Evolutionary conservation across 2,797 vertebrate genomes (phyloP).

Genomic region (Myiotriccus ornatus): DNA sequence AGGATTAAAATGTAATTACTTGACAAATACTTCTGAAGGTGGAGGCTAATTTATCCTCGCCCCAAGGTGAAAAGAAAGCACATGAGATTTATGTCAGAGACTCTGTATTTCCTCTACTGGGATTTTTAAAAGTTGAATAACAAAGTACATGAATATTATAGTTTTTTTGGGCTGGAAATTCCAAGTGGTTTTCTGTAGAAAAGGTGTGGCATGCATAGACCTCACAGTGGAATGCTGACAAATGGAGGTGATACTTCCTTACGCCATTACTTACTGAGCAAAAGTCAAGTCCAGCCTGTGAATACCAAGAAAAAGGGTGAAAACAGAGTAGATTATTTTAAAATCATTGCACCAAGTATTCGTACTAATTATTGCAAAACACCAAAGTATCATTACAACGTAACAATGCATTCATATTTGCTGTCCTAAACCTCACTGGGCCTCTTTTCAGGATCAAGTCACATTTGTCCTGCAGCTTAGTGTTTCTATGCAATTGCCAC

Average conservation of each 20-base stretch:
- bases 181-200: not conserved
- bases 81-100: not conserved
- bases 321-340: not conserved
- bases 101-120: not conserved
- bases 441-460: not conserved
- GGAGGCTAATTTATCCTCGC: not conserved
- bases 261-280: not conserved
- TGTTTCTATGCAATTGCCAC: not conserved
- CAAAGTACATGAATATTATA: not conserved
- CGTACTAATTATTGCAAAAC: not conserved
- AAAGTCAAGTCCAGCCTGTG: not conserved
- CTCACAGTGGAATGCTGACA: not conserved
- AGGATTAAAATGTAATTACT: not conserved
- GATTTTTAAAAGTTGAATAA: not conserved
- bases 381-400: fast-evolving
- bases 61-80: not conserved
- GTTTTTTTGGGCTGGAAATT: not conserved
- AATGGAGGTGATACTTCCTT: not conserved
- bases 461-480: not conserved
- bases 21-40: not conserved
- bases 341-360: not conserved
- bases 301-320: not conserved
- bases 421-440: not conserved
- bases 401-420: not conserved
- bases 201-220: not conserved